Conservation (phyloP, 2,888 invertebrate genomes). For the Cerastis rubricosa region DNA sequence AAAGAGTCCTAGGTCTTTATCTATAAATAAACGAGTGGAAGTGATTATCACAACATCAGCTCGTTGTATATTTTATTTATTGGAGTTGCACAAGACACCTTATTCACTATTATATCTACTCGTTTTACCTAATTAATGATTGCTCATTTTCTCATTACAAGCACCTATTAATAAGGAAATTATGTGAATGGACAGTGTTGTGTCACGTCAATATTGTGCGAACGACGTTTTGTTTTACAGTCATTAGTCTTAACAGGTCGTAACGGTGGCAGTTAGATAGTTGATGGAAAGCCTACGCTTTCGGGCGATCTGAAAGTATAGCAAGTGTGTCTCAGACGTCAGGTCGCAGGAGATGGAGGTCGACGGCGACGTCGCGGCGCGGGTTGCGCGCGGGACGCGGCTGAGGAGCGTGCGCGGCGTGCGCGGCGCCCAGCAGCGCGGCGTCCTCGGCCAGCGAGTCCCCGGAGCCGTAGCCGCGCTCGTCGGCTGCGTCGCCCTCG, state of each 20-base stretch:
- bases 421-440: slow-evolving; percentile 82
- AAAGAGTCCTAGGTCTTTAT: slow-evolving; percentile 69
- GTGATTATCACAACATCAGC: slow-evolving; percentile 75
- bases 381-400: slow-evolving; percentile 79
- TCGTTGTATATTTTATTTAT: slow-evolving; percentile 83
- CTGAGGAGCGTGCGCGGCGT: slow-evolving; percentile 73
- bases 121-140: slow-evolving; percentile 75
- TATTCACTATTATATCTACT: slow-evolving; percentile 70
- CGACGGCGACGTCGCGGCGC: slow-evolving; percentile 87
- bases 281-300: slow-evolving; percentile 49
- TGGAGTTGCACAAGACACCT: slow-evolving; percentile 78
- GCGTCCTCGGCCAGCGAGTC: slow-evolving; percentile 89
- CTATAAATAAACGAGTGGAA: slow-evolving; percentile 74
- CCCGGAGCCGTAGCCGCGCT: slow-evolving; percentile 89
- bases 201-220: slow-evolving; percentile 71
- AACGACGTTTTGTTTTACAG: slow-evolving; percentile 64
- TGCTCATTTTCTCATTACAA: slow-evolving; percentile 78
- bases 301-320: slow-evolving; percentile 19
- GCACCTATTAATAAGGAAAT: slow-evolving; percentile 80
- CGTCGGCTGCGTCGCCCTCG: slow-evolving; percentile 87
- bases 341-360: slow-evolving; percentile 86
- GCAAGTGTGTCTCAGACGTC: slow-evolving; percentile 77
- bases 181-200: slow-evolving; percentile 76
- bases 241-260: slow-evolving; percentile 29
- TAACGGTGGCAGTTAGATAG: slow-evolving; percentile 20